Evolutionary conservation across 2,888 invertebrate genomes (phyloP), one percentile per base, ranked within the genome.

Genomic region (Lepidocyrtoides sp.): DNA sequence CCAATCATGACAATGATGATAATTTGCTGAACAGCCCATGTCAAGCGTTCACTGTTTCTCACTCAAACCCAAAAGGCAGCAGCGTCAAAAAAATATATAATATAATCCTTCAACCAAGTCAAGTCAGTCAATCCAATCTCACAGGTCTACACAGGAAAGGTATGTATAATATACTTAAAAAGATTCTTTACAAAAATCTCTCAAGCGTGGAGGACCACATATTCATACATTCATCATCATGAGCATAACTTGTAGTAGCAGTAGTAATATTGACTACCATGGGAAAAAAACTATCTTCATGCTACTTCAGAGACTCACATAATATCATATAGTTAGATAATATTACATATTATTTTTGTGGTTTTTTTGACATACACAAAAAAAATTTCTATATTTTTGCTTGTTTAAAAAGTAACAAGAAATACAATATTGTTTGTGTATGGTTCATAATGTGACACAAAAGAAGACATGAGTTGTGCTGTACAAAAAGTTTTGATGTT

Each of bases 201-300:
- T 79, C 79, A 79, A 79, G 36, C 79, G 79, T 79, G 57, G 79
- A 26, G 51, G 77, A 77, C 77, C 54, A 26, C 75, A 75, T 41
- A 54, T 32, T 79, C 57, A 57, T 79, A 77, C 77, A 54, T 77
- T 54, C 51, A 36, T 66, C 10, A 10, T 26, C 29, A 36, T 29
- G n/a, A 41, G n/a, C 5, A 36, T 54, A 17, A 54, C 54, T n/a
- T 60, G 20, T 20, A 23, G n/a, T n/a, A n/a, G n/a, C n/a, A n/a
- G n/a, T n/a, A n/a, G n/a, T n/a, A n/a, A n/a, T 60, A 26, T 23
- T 57, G 29, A 72, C 41, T 17, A 72, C 44, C 72, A 72, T 72
- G 72, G 72, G 72, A 72, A 72, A 72, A 72, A 72, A 3, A 17
- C n/a, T 36, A 36, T 36, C 36, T 4, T 36, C 36, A 4, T 36